Conservation (phyloP, 2,113 vertebrate species). For the Corvus cornix region DNA sequence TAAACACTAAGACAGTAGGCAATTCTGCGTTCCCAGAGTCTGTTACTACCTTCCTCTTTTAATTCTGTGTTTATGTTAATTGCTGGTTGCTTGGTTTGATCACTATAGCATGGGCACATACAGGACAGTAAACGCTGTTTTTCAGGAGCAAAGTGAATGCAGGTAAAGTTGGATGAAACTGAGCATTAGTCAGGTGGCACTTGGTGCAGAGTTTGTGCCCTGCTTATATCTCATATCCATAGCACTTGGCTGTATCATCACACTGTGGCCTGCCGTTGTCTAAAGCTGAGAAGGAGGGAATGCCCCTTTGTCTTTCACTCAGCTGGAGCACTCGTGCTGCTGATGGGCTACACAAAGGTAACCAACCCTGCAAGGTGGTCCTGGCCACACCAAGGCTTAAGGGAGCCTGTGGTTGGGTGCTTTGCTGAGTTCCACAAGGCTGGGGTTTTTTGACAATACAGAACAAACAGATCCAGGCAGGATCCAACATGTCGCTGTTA, state of each 20-base stretch:
- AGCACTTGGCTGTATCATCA: background rate
- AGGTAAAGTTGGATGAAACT: background rate
- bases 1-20: background rate
- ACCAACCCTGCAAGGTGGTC: background rate
- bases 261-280: background rate
- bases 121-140: background rate
- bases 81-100: background rate
- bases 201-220: background rate
- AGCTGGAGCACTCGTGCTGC: rapidly evolving
- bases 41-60: background rate
- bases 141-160: background rate
- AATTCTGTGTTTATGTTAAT: background rate
- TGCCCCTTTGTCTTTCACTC: background rate
- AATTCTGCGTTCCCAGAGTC: background rate
- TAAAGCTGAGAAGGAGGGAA: background rate
- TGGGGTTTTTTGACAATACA: rapidly evolving
- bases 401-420: background rate
- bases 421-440: background rate
- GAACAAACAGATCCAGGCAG: background rate
- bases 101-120: background rate
- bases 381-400: background rate
- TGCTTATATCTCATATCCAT: background rate
- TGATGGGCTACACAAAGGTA: background rate
- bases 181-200: background rate
- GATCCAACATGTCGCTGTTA: background rate